Evolutionary conservation across 2,888 invertebrate species (phyloP), one percentile per base, ranked within the genome.

Genomic region (Metallyticus violacea): DNA sequence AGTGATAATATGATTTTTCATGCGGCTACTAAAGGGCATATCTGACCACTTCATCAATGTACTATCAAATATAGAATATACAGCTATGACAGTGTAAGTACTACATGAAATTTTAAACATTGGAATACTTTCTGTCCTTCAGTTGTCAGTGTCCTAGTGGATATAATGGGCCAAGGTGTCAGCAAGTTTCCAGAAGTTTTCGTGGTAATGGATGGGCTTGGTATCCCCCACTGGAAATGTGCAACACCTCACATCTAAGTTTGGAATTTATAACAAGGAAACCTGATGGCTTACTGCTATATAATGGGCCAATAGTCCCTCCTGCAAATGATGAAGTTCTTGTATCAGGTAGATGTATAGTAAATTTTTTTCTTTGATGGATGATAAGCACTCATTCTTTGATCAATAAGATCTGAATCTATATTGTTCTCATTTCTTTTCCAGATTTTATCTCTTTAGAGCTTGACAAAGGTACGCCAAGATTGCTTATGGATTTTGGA

Each of bases 121-220:
- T n/a, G n/a, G n/a, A n/a, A n/a, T 77, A 22, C 22, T 62, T 79
- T 1, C 15, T 28, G 15, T 80, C 77, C 77, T 90, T 40, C 90
- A 93, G 93, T 86, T 94, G 94, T 90, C 91, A 92, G 78, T 94
- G 94, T 89, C 93, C 92, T 1, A 90, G 91, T 76, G 93, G 92
- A 1, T 93, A 92, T 90, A 93, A 93, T 89, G 95, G 95, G 7
- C 93, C 94, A 3, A 91, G 94, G 82, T 95, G 95, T 90, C 94
- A 95, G 90, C 93, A 93, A 90, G 93, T 93, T 1, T 92, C 92
- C 1, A 91, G 94, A 88, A 92, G 93, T 88, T 94, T 94, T 90
- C 91, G 91, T 86, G 93, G 93, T 26, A 91, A 92, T 87, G 94
- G 94, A 78, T 95, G 93, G 92, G 94, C 94, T 1, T 93, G 94